Base-by-base conservation (phyloP, 2,113 vertebrate species). In the Diadophis punctatus region DNA sequence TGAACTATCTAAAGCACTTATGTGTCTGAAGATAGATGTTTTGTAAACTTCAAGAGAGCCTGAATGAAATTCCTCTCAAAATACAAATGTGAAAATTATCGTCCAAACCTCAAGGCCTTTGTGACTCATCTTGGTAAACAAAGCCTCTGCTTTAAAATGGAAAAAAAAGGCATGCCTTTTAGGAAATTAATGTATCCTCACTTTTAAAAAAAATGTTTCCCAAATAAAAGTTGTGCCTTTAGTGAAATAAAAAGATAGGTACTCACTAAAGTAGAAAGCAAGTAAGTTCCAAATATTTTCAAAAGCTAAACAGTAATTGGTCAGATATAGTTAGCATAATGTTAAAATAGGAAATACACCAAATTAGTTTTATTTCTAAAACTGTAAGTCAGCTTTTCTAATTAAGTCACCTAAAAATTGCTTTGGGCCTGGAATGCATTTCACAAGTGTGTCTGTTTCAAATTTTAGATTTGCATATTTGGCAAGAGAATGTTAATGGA, bases 251-350 rank as follows among this genome's bases (percentile, higher is more conserved):
- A 94, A 94, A 8, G 8, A 22, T 1, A 27, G 18, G n/a, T 27
- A 46, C 63, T 90, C 55, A 86, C 55, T 94, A 51, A 93, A 22
- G 10, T 30, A 91, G 30, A 86, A 90, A 90, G 56, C 53, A 90
- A 4, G 27, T 46, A 84, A 0, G 68, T 49, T 68, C 52, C 93
- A 87, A 68, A 89, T 8, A 52, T 23, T 91, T 86, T n/a, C 49
- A 85, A 7, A 2, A 8, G 43, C 53, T 90, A 46, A 93, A 8
- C 39, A 56, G 39, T 1, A 23, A 93, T 12, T 1, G 60, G 53
- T 90, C 2, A 91, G 53, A 95, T 55, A 86, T 53, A 89, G 48
- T 91, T 93, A 60, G 53, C 56, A 86, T 20, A 55, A 89, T 86
- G 49, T 86, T 86, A 39, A 91, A 95, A 39, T 23, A n/a, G 23